A percentile compares a stretch with the other conserved stretches of the same genome.
Evolutionary conservation across 2,888 invertebrate species (phyloP).

Genomic region (Synanthedon myopaeformis): DNA sequence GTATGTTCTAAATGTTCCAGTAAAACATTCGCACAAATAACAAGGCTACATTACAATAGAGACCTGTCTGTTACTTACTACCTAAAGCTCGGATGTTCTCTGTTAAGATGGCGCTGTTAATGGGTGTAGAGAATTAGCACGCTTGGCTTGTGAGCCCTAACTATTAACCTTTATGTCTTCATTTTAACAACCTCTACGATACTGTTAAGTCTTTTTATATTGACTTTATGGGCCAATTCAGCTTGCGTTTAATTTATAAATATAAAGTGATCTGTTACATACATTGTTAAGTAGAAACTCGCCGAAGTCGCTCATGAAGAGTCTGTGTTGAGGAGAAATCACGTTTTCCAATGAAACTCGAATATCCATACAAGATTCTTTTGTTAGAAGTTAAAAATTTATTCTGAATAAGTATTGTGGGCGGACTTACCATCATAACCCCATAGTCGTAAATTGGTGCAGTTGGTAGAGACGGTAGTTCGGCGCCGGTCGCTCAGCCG

Average conservation of each 20-base stretch:
- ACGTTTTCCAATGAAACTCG: slow-evolving; percentile 11
- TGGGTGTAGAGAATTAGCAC: slow-evolving; percentile 47
- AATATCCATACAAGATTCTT: slow-evolving; percentile 10
- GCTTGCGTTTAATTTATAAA: slow-evolving; percentile 7
- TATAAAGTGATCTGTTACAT: slow-evolving; percentile 4
- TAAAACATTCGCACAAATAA: slow-evolving; percentile 34
- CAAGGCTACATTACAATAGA: slow-evolving; percentile 27
- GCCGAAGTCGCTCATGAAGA: slow-evolving; percentile 5
- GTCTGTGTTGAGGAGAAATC: slow-evolving; percentile 9
- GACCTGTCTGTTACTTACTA: slow-evolving; percentile 29
- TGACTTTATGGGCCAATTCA: slow-evolving; percentile 1
- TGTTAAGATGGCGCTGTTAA: slow-evolving; percentile 44
- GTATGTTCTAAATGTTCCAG: neutral
- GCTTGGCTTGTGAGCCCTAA: slow-evolving; percentile 24
- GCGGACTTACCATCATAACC: slow-evolving; percentile 26
- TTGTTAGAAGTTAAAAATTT: slow-evolving; percentile 16
- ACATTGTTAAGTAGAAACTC: slow-evolving; percentile 7
- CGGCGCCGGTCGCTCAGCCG: slow-evolving; percentile 23
- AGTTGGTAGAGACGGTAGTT: slow-evolving; percentile 22
- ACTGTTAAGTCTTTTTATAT: slow-evolving; percentile 13
- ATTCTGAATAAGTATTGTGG: slow-evolving; percentile 19
- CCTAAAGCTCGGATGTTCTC: slow-evolving; percentile 27
- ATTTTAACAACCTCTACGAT: slow-evolving; percentile 26
- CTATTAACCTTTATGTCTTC: slow-evolving; percentile 45
- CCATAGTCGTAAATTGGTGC: slow-evolving; percentile 29